Evolutionary conservation across 2,888 invertebrate genomes (phyloP), one percentile per base, ranked within the genome.

Genomic region (Malacosoma neustria): DNA sequence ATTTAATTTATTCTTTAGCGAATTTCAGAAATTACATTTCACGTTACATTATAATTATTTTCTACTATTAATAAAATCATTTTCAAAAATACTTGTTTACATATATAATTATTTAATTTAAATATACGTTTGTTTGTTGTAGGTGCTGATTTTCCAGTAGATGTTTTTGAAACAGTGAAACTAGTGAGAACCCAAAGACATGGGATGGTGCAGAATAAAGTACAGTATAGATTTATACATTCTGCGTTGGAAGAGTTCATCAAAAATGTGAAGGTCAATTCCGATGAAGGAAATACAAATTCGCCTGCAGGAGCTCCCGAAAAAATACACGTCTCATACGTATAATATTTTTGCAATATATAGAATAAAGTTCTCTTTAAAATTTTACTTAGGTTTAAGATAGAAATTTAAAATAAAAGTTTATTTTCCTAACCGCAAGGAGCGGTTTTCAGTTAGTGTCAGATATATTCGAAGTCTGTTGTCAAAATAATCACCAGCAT

Each of bases 201-300:
- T 37, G 99, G 99, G 42, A 95, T 99, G 95, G 99, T 99, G 39
- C 99, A 99, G 87, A 99, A 98, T 37, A 97, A 96, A 82, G 93
- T 95, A 37, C 99, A 99, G 87, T 99, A 99, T 81, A 94, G 95
- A 75, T 99, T 99, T 82, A 95, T 99, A 38, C 98, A 99, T 85
- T 89, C 95, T 58, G 98, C 98, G 37, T 92, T 99, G 35, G 91
- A 94, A 66, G 93, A 94, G 70, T 96, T 95, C 69, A 92, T 97
- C 36, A 67, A 61, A 37, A 63, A 61, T 33, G 37, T 61, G 12
- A 69, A 51, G 38, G 36, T 53, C 12, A 44, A n/a, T n/a, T n/a
- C n/a, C n/a, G n/a, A n/a, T n/a, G n/a, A n/a, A n/a, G n/a, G n/a
- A n/a, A n/a, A n/a, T n/a, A n/a, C n/a, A n/a, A n/a, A n/a, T n/a